Evolutionary conservation across 2,113 vertebrate species (phyloP).

Genomic region (Thoracochromis brauschi): DNA sequence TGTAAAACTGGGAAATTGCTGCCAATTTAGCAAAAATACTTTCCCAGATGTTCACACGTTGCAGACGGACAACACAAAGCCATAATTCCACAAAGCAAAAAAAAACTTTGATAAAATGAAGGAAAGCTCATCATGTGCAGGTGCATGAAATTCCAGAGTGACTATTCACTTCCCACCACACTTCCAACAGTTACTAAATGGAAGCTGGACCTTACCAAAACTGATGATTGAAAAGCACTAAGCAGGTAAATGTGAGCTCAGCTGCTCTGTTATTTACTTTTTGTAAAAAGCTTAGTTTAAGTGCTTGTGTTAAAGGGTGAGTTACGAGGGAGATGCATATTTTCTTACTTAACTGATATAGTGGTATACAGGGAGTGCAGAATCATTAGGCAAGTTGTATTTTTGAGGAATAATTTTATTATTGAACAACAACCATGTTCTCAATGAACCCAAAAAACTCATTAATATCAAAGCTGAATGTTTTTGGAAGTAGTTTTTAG

Average conservation of each 20-base stretch:
- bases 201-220: not conserved
- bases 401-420: too few relatives aligned
- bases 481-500: too few relatives aligned
- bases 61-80: constrained; percentile 6
- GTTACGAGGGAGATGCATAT: not conserved
- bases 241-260: not conserved
- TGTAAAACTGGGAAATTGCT: constrained; percentile 8
- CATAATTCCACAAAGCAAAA: not conserved
- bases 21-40: constrained; percentile 23
- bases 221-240: not conserved
- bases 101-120: not conserved
- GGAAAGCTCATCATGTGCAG: not conserved
- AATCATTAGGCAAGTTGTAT: too few relatives aligned
- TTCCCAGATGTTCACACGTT: constrained; percentile 38
- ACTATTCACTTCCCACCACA: not conserved
- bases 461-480: too few relatives aligned
- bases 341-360: not conserved
- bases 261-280: not conserved
- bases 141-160: not conserved
- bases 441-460: too few relatives aligned
- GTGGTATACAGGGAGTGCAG: too few relatives aligned
- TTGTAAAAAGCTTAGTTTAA: not conserved
- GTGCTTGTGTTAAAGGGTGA: not conserved
- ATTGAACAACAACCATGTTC: too few relatives aligned
- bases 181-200: not conserved